Evolutionary conservation across 2,888 invertebrate species (phyloP).

Genomic region (Barypeithes pellucidus): DNA sequence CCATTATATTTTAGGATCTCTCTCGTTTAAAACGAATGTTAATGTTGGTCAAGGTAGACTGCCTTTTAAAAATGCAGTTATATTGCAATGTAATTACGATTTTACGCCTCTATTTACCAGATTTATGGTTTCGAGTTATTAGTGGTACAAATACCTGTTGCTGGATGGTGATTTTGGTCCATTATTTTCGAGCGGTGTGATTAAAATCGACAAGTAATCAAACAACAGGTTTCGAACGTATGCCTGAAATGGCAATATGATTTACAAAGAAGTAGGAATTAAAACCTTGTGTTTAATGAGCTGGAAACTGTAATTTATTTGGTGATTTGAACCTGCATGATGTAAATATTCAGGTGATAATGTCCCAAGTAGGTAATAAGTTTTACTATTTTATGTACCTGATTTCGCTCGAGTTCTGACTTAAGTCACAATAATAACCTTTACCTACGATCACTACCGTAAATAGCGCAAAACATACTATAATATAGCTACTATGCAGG

Average conservation of each 20-base stretch:
- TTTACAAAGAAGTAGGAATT: neutral
- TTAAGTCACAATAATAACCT: no score
- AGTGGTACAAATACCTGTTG: constrained; percentile 28
- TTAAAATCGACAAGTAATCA: constrained; percentile 27
- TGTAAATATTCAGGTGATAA: neutral
- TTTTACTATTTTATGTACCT: no score
- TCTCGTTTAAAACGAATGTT: constrained; percentile 14
- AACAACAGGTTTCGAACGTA: constrained; percentile 26
- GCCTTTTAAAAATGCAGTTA: constrained; percentile 12
- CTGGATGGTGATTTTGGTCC: constrained; percentile 16
- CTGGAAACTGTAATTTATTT: constrained; percentile 2
- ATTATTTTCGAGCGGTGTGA: constrained; percentile 19
- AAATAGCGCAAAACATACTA: no score
- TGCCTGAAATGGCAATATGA: neutral
- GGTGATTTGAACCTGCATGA: neutral
- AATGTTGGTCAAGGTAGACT: constrained; percentile 35
- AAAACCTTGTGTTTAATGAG: constrained; percentile 16
- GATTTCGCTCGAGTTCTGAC: no score
- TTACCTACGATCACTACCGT: no score
- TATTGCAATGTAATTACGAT: constrained; percentile 29
- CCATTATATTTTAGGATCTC: constrained; percentile 22
- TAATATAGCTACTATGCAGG: no score
- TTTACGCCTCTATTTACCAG: constrained; percentile 40
- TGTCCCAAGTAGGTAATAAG: no score
- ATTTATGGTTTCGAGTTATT: constrained; percentile 36